Base-by-base conservation (phyloP, 2,888 invertebrate species). In the Pycnomerus fuliginosus region DNA sequence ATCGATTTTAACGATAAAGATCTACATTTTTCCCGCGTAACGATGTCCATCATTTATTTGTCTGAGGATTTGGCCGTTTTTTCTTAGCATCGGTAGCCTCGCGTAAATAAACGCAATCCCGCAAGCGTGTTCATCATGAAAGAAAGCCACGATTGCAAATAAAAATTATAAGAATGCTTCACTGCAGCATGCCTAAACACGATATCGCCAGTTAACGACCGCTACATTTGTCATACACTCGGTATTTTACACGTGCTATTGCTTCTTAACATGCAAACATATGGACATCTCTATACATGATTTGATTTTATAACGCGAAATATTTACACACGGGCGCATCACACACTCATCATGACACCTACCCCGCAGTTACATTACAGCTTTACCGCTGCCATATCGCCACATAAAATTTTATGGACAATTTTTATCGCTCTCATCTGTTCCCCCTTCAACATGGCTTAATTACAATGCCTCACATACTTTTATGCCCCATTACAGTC, bases 1-100 rank as follows among this genome's bases (percentile, higher is more conserved):
- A 68, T 70, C 70, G 70, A 70, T 70, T 69, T 69, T 63, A 61
- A 50, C 62, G 69, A 70, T 70, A 69, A 39, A 69, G 67, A 70
- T 70, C 68, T 67, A 69, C 67, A 69, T 64, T 68, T 67, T 65
- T 61, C 60, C 56, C 56, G 57, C 51, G 54, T 56, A 37, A 37
- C 52, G 34, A 34, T 55, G 58, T 60, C 52, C 49, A 53, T 67
- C 67, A 67, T 67, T 67, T 65, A 64, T 65, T 61, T 58, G 61
- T 62, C 62, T 60, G 56, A 10, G 8, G 13, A 14, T 5, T 33
- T 16, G 16, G 30, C 22, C n/a, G 7, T 23, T 30, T 17, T 40
- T 28, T 27, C 20, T 28, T 34, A 12, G 15, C 7, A 16, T 32
- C 33, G 30, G 35, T 33, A 39, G 44, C 30, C 24, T 20, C 20